These are phyloP conservation scores for Aricia artaxerxes DNA, from an alignment of 2,888 invertebrate species.

Conservation along the genomic window DNA sequence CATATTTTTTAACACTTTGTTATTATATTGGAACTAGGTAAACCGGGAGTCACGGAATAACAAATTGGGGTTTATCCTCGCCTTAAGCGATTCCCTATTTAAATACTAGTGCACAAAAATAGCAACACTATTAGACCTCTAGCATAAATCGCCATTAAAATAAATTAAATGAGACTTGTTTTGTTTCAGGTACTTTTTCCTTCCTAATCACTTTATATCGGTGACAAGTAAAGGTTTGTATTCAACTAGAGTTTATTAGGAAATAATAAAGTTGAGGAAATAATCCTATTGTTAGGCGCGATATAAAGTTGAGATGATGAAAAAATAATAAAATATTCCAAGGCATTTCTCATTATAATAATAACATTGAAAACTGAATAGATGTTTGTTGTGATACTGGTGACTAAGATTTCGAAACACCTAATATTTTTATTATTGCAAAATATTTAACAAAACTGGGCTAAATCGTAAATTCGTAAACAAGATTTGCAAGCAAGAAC, in stretches of 20 bases:
- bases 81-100: no score
- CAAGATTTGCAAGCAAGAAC: background rate
- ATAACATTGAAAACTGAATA: conserved; percentile 11
- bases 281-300: background rate
- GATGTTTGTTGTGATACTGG: background rate
- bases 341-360: conserved; percentile 15
- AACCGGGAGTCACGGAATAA: no score
- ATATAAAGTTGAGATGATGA: background rate
- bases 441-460: background rate
- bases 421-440: background rate
- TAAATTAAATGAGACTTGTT: background rate
- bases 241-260: background rate
- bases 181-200: background rate
- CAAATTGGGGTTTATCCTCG: no score
- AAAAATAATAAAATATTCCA: conserved; percentile 20
- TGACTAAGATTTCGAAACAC: background rate
- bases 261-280: background rate
- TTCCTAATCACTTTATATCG: background rate
- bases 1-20: no score
- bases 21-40: no score
- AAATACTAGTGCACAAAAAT: background rate
- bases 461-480: background rate
- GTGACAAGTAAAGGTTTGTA: conserved; percentile 3
- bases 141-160: background rate
- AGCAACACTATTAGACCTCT: background rate